These are phyloP conservation scores for Diploscapter pachys DNA, from an alignment of 1,140 invertebrate genomes.

Conservation along the genomic window DNA sequence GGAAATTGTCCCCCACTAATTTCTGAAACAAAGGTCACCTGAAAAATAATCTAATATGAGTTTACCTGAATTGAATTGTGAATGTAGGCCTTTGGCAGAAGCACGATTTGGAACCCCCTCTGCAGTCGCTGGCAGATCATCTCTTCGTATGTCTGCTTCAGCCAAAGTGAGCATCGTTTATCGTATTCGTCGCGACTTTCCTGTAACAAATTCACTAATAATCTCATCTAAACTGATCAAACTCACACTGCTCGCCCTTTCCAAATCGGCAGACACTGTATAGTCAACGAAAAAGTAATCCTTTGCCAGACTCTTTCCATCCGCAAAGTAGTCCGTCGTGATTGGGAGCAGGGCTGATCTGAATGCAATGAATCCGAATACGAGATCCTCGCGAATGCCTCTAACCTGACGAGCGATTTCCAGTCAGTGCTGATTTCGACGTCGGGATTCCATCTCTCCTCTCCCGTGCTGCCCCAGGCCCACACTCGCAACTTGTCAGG, in stretches of 20 bases:
- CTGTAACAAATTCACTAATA: not conserved
- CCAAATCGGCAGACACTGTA: slow-evolving; percentile 4
- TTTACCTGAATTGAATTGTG: slow-evolving; percentile 13
- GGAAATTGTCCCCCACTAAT: no score
- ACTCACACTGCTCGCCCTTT: not conserved
- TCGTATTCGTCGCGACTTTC: not conserved
- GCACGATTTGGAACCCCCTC: slow-evolving; percentile 64
- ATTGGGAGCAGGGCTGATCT: slow-evolving; percentile 88
- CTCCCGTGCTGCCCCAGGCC: slow-evolving; percentile 62
- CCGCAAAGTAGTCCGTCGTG: slow-evolving; percentile 97
- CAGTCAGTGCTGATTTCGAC: slow-evolving; percentile 83
- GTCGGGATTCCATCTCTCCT: slow-evolving; percentile 62
- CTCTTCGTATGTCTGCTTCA: slow-evolving; percentile 74
- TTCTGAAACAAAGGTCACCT: no score
- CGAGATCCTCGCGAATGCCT: not conserved
- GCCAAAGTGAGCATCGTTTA: not conserved
- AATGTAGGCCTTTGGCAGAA: slow-evolving; percentile 42
- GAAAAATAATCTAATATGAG: no score
- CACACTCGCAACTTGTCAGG: slow-evolving; percentile 61
- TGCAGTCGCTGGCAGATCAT: slow-evolving; percentile 84
- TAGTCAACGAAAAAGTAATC: slow-evolving; percentile 12
- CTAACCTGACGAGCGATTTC: slow-evolving; percentile 84
- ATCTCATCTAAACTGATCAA: not conserved
- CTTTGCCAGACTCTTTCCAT: slow-evolving; percentile 81
- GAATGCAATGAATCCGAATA: not conserved